A percentile compares a stretch with the other conserved stretches of the same genome.
phyloP scores from a whole-genome alignment of 2,797 vertebrate genomes.

The Spizella passerina region DNA sequence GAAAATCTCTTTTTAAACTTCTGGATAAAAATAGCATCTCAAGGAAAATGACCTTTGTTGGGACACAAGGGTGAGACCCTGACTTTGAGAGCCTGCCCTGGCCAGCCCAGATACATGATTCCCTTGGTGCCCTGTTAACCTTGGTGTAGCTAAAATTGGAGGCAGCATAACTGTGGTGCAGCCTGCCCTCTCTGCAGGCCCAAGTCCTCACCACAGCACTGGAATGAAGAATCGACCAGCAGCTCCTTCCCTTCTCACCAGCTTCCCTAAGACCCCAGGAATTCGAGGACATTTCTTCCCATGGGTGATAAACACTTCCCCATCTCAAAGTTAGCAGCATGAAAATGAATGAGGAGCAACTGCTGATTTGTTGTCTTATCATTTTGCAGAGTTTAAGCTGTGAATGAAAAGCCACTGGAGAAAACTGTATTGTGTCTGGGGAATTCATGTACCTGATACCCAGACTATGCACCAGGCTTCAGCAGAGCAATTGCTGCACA shows the following conservation, averaged over 20 bases:
- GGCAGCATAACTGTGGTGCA: neutral
- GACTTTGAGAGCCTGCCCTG: neutral
- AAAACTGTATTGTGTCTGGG: neutral
- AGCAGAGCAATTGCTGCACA: neutral
- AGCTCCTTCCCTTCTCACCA: neutral
- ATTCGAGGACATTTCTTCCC: neutral
- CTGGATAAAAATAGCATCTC: slow-evolving; percentile 17
- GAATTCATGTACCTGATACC: neutral
- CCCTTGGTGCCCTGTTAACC: neutral
- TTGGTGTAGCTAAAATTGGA: neutral
- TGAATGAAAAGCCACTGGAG: slow-evolving; percentile 30
- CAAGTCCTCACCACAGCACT: neutral
- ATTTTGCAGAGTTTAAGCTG: neutral
- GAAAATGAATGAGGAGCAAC: neutral
- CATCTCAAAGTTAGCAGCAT: neutral
- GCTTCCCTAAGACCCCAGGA: neutral
- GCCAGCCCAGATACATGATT: neutral
- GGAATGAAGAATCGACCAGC: neutral
- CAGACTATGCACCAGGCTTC: neutral
- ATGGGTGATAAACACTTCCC: neutral
- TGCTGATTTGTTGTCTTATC: neutral
- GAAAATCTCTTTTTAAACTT: neutral
- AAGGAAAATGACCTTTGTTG: neutral
- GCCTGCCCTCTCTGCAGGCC: neutral
- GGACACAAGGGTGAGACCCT: neutral